Evolutionary conservation across 2,797 vertebrate genomes (phyloP).

Genomic region (Argyrosomus regius): DNA sequence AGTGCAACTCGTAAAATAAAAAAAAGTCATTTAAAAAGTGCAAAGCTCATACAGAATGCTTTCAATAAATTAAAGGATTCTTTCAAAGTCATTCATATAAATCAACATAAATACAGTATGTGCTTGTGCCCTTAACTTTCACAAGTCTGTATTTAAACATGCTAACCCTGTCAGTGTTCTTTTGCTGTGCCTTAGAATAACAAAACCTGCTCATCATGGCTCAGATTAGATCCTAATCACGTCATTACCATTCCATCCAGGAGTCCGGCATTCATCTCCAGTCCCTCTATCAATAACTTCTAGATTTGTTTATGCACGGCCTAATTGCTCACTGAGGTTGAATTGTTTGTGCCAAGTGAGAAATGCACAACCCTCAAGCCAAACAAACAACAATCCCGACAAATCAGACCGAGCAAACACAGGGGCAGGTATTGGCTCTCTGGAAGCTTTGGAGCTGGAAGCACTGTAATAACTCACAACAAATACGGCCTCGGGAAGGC

Average conservation of each 20-base stretch:
- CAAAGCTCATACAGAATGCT: slow-evolving; percentile 12
- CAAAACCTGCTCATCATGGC: slow-evolving; percentile 39
- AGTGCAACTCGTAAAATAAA: slow-evolving; percentile 23
- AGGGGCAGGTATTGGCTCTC: slow-evolving; percentile 55
- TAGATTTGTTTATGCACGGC: slow-evolving; percentile 62
- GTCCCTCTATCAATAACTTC: slow-evolving; percentile 61
- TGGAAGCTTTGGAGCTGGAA: slow-evolving; percentile 46
- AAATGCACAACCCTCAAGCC: slow-evolving; percentile 60
- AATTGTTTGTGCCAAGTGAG: slow-evolving; percentile 61
- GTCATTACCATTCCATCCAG: slow-evolving; percentile 61
- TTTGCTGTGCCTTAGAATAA: slow-evolving; percentile 18
- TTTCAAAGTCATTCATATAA: slow-evolving; percentile 28
- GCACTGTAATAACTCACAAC: slow-evolving; percentile 57
- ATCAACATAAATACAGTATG: slow-evolving; percentile 13
- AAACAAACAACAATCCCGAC: slow-evolving; percentile 59
- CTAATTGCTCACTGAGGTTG: slow-evolving; percentile 68
- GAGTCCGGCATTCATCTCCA: slow-evolving; percentile 25
- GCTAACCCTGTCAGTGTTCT: background rate
- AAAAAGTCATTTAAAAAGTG: slow-evolving; percentile 23
- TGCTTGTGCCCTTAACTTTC: background rate
- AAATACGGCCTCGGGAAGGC: slow-evolving; percentile 31
- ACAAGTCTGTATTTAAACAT: background rate
- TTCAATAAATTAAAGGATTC: slow-evolving; percentile 19
- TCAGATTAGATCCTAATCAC: slow-evolving; percentile 61
- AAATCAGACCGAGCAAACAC: slow-evolving; percentile 69